Conservation (phyloP, 2,888 invertebrate genomes). For the Leucoma salicis region DNA sequence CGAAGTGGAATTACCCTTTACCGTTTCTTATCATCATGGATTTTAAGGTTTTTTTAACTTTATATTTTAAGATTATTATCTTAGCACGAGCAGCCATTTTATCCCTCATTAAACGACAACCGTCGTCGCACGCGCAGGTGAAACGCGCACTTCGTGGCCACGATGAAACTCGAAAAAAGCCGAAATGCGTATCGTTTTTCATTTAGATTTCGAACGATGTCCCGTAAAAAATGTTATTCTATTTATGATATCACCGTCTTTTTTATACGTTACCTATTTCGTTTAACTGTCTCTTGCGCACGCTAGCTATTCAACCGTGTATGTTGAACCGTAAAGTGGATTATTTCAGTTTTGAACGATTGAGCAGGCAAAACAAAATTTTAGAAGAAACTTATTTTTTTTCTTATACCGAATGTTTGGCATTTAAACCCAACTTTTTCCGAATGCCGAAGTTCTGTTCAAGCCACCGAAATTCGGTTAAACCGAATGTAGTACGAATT, state of each 20-base stretch:
- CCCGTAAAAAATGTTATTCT: constrained; percentile 22
- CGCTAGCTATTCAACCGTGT: constrained; percentile 11
- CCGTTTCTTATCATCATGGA: no score
- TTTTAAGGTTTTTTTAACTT: no score
- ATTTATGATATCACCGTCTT: constrained; percentile 12
- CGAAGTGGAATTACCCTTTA: no score
- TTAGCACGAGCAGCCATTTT: background rate
- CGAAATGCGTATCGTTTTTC: constrained; percentile 13
- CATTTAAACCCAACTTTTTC: no score
- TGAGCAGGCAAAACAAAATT: background rate
- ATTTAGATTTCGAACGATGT: constrained; percentile 18
- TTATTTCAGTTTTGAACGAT: constrained; percentile 22
- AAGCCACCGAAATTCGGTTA: no score
- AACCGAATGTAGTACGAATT: no score
- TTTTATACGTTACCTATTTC: constrained; percentile 4
- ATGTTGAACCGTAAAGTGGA: constrained; percentile 27
- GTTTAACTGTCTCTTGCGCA: constrained; percentile 7
- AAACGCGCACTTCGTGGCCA: constrained; percentile 23
- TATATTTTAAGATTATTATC: no score
- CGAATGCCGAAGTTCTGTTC: no score
- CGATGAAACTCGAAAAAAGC: constrained; percentile 29
- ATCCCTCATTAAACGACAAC: constrained; percentile 16
- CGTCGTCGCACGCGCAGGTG: constrained; percentile 7
- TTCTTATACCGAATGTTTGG: no score
- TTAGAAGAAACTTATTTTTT: no score